A percentile compares a stretch with the other conserved stretches of the same genome.
Evolutionary conservation across 2,888 invertebrate species (phyloP).

Genomic region (Acrocyrtus sp.): DNA sequence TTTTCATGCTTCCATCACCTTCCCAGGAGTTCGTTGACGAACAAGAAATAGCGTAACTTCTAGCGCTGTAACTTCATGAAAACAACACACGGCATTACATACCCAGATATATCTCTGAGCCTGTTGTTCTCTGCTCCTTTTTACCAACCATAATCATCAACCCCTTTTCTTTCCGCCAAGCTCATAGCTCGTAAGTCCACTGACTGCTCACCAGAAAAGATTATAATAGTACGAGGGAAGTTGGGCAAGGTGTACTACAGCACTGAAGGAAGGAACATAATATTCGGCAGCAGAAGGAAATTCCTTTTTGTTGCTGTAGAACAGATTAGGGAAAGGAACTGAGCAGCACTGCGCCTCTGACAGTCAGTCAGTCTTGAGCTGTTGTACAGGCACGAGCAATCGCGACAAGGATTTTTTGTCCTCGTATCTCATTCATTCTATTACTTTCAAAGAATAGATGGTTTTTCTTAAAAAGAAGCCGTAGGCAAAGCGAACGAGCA

Average conservation of each 20-base stretch:
- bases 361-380: constrained; percentile 50
- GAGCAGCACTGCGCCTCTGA: constrained; percentile 40
- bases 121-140: not conserved
- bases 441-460: not conserved
- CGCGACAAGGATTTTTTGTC: constrained; percentile 20
- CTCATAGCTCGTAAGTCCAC: constrained; percentile 20
- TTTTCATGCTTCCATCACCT: constrained; percentile 19
- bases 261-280: too few relatives aligned
- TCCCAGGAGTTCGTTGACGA: not conserved
- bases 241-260: too few relatives aligned
- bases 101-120: too few relatives aligned
- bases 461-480: constrained; percentile 13
- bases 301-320: too few relatives aligned
- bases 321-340: constrained; percentile 14
- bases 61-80: too few relatives aligned
- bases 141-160: not conserved
- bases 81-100: too few relatives aligned
- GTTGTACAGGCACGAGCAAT: constrained; percentile 44
- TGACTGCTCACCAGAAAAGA: constrained; percentile 16
- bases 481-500: constrained; percentile 6
- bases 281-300: too few relatives aligned
- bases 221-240: not conserved
- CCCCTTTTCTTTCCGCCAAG: constrained; percentile 1
- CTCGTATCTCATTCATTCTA: constrained; percentile 7
- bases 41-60: not conserved